A percentile compares a stretch with the other conserved stretches of the same genome.
Conservation (phyloP, 1,140 invertebrate species). For the Lasioglossum baleicum region DNA sequence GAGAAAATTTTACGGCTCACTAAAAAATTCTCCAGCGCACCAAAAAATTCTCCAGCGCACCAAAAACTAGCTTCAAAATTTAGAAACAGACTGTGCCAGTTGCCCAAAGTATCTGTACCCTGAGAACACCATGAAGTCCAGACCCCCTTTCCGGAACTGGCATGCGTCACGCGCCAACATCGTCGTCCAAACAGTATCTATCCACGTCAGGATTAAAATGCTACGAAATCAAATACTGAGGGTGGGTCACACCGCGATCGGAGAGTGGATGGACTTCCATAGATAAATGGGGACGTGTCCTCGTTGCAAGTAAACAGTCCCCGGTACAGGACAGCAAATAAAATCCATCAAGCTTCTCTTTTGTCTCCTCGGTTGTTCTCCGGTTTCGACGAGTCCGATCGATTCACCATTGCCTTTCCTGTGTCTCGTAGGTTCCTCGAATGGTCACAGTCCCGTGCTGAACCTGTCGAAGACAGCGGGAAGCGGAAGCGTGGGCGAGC, state of each 20-base stretch:
- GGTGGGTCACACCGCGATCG: conserved; percentile 59
- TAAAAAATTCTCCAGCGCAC: too few species aligned
- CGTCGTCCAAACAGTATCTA: conserved; percentile 77
- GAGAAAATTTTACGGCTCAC: too few species aligned
- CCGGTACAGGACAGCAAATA: conserved; percentile 67
- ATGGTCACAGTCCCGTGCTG: conserved; percentile 93
- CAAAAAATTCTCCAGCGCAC: too few species aligned
- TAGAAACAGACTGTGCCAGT: too few species aligned
- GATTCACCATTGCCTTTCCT: neutral
- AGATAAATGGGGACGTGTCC: neutral
- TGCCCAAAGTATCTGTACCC: too few species aligned
- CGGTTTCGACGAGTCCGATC: neutral
- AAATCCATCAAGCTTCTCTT: conserved; percentile 79
- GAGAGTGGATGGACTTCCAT: conserved; percentile 51
- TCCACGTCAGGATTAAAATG: conserved; percentile 80
- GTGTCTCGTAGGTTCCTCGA: conserved; percentile 85
- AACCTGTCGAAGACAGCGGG: conserved; percentile 93
- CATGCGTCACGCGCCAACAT: conserved; percentile 59
- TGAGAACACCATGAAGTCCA: too few species aligned
- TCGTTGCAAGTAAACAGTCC: conserved; percentile 62
- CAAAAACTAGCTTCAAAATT: too few species aligned
- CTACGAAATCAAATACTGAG: conserved; percentile 74
- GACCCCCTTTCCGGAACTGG: too few species aligned
- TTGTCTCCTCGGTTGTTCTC: conserved; percentile 19
- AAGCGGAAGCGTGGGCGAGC: conserved; percentile 84